Evolutionary conservation across 2,888 invertebrate genomes (phyloP).

Genomic region (Liopterus haemorrhoidalis): DNA sequence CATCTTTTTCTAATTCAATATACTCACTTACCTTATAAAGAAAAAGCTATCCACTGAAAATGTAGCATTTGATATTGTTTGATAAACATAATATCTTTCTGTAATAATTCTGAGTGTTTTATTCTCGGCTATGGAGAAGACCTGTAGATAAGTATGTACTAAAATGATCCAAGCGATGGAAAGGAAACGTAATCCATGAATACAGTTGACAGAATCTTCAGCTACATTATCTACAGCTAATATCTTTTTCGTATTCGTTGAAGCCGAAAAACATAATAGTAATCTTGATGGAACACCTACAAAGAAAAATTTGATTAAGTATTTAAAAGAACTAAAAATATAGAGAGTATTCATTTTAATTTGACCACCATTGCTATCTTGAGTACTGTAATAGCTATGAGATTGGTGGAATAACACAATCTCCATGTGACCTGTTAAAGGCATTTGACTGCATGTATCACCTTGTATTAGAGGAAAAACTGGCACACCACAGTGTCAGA

Average conservation of each 20-base stretch:
- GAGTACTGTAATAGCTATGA: too few relatives aligned
- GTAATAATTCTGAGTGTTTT: slow-evolving; percentile 66
- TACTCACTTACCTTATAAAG: slow-evolving; percentile 71
- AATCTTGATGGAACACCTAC: slow-evolving; percentile 56
- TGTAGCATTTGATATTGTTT: slow-evolving; percentile 77
- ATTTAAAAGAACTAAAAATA: too few relatives aligned
- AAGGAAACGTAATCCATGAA: slow-evolving; percentile 72
- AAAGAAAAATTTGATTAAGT: slow-evolving; percentile 32
- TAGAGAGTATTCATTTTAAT: too few relatives aligned
- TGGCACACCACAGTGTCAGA: too few relatives aligned
- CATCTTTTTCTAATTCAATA: too few relatives aligned
- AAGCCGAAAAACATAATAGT: slow-evolving; percentile 67
- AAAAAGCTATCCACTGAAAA: slow-evolving; percentile 84
- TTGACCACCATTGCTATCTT: too few relatives aligned
- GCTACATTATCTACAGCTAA: slow-evolving; percentile 61
- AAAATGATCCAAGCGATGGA: slow-evolving; percentile 78
- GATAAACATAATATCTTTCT: slow-evolving; percentile 71
- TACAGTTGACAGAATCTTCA: slow-evolving; percentile 64
- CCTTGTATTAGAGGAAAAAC: too few relatives aligned
- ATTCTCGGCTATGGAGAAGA: slow-evolving; percentile 71
- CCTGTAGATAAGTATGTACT: slow-evolving; percentile 77
- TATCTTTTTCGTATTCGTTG: slow-evolving; percentile 69
- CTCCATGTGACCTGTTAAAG: too few relatives aligned
- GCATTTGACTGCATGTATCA: too few relatives aligned
- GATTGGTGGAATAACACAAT: too few relatives aligned